Evolutionary conservation across 2,113 vertebrate species (phyloP), one percentile per base, ranked within the genome.

Genomic region (Pseudorasbora parva): DNA sequence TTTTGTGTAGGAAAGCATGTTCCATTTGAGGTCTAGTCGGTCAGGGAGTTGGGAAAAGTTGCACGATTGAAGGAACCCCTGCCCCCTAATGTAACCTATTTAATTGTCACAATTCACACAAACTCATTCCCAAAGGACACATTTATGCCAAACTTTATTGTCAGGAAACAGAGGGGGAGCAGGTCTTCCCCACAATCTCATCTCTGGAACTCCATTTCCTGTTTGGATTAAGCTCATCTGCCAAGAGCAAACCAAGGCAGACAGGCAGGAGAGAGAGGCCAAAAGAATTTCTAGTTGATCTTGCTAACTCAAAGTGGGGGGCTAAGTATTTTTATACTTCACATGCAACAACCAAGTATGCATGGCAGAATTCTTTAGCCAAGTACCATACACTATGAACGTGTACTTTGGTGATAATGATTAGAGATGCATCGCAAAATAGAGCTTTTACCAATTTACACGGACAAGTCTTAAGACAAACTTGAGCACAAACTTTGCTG

Each of bases 221-320:
- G 89, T 90, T 87, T 89, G 89, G 91, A 89, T 56, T 41, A 62
- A 73, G 27, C 86, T 85, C 89, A 93, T 89, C 86, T 85, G 87
- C 90, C 83, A 84, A 86, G 78, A 62, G 89, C 25, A 73, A 54
- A 60, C 17, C 43, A n/a, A 74, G 23, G 59, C 49, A 27, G 41
- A 79, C 88, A 83, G 89, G 30, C 87, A 82, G 3, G 19, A n/a
- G 21, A 41, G 23, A 30, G 33, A 68, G 19, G 7, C 30, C 17
- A 10, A 45, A 25, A 23, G 0, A 43, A 15, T 47, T 47, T 72
- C 21, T 8, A 74, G 45, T 74, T 15, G 2, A 49, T 21, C 33
- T 68, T 68, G 64, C 19, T 2, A 68, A 68, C 64, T 41, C 30
- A 68, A 21, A 41, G 8, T 41, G 64, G 4, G 33, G 33, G 64